These are phyloP conservation scores for Sylvietta virens DNA, from an alignment of 2,113 vertebrate genomes.

Conservation along the genomic window DNA sequence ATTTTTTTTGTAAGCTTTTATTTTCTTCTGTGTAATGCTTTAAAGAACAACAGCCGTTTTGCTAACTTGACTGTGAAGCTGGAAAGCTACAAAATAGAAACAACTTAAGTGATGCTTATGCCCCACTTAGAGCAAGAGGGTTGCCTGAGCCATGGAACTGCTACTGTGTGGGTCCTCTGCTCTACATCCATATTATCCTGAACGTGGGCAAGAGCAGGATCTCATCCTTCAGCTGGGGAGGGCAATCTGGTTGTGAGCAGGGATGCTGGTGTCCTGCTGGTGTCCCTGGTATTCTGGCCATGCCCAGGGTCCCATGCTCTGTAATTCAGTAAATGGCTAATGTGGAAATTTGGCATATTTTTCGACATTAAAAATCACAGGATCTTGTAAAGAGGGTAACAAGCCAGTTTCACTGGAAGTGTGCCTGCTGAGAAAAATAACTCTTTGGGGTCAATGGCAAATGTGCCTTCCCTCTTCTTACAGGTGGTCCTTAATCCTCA, in stretches of 20 bases:
- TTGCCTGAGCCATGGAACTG: not conserved
- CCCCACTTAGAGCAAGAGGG: not conserved
- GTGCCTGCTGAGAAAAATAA: not conserved
- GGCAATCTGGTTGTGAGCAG: not conserved
- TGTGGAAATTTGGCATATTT: not conserved
- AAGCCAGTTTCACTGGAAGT: not conserved
- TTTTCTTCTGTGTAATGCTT: not conserved
- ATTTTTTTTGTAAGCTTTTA: not conserved
- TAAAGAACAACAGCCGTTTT: not conserved
- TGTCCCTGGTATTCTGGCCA: not conserved
- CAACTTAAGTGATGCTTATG: not conserved
- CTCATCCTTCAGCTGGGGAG: not conserved
- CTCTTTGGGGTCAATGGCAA: not conserved
- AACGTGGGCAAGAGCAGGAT: not conserved
- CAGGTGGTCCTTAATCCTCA: not conserved
- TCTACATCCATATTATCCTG: not conserved
- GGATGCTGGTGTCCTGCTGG: not conserved
- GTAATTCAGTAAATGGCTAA: not conserved
- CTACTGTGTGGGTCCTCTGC: not conserved
- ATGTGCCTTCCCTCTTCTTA: not conserved
- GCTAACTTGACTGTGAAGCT: not conserved
- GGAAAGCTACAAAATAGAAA: not conserved
- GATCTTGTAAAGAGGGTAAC: not conserved
- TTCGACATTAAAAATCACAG: not conserved
- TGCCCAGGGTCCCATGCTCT: rapidly evolving